Evolutionary conservation across 2,888 invertebrate species (phyloP), one percentile per base, ranked within the genome.

Genomic region (Spilosoma lubricipeda): DNA sequence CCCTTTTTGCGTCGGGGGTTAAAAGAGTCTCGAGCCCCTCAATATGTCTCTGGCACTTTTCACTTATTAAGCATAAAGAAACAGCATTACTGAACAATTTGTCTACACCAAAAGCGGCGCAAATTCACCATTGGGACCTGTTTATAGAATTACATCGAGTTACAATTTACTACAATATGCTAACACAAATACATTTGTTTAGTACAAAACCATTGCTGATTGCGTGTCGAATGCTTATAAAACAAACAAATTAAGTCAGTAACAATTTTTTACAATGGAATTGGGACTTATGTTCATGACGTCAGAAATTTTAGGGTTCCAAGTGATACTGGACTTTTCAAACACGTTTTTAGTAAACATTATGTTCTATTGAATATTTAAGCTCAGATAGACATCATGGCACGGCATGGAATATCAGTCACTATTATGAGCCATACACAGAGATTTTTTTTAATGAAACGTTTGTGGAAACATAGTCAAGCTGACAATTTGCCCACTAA

Each of bases 241-340:
- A 33, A 36, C n/a, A 66, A 66, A 66, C 45, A 42, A 66, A 71
- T 71, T 67, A 71, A 56, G 48, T 71, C 71, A 71, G 30, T 15
- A 56, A 71, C 66, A 65, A 71, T 18, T 33, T 71, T 48, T 71
- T 52, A 39, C 36, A 20, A 36, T 27, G 20, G 30, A 33, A 27
- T 67, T 48, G 48, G 23, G 23, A 67, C 23, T 67, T 48, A 23
- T 67, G 13, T 23, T 33, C 5, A 30, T 48, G 20, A 30, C 48
- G 48, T 48, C 20, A 48, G 48, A 33, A 30, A 30, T 48, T 67
- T 48, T 67, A 67, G 67, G 67, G 48, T 48, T 13, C 48, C 20
- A 4, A 67, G 67, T 48, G 20, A 48, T 23, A 67, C 9, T 27
- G 48, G 23, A 1, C 11, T 30, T 48, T 20, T 45, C 15, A 18